phyloP scores from a whole-genome alignment of 1,140 invertebrate species.

The Centruroides sculpturatus region DNA sequence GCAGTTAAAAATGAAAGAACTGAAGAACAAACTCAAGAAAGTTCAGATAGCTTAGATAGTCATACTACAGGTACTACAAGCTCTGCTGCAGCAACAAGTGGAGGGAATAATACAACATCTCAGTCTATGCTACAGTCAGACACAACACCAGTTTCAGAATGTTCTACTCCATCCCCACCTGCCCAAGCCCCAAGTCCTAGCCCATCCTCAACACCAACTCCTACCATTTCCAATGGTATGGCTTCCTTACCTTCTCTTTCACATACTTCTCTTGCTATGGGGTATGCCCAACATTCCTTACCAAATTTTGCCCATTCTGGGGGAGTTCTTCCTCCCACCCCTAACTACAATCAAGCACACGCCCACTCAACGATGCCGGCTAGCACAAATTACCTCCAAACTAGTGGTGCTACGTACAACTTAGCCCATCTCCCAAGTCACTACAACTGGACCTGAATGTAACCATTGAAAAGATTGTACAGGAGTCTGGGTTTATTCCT shows the following conservation, averaged over 20 bases:
- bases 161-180: constrained; percentile 10
- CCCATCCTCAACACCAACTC: constrained; percentile 5
- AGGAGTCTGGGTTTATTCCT: no score
- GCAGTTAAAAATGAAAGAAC: no score
- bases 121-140: constrained; percentile 10
- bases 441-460: constrained; percentile 9
- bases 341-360: constrained; percentile 11
- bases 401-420: constrained; percentile 3
- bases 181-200: constrained; percentile 10
- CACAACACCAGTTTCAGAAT: constrained; percentile 11
- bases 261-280: constrained; percentile 11
- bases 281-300: constrained; percentile 11
- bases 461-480: no score
- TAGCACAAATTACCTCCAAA: constrained; percentile 1
- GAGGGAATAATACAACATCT: constrained; percentile 1
- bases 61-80: neutral
- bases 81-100: constrained; percentile 6
- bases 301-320: constrained; percentile 12
- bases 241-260: constrained; percentile 9
- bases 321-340: constrained; percentile 3
- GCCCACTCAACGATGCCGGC: constrained; percentile 1
- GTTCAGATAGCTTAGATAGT: neutral
- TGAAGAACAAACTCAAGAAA: neutral
- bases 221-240: constrained; percentile 9
- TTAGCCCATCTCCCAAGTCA: constrained; percentile 5